Evolutionary conservation across 2,797 vertebrate genomes (phyloP), one percentile per base, ranked within the genome.

Genomic region (Smutsia gigantea): DNA sequence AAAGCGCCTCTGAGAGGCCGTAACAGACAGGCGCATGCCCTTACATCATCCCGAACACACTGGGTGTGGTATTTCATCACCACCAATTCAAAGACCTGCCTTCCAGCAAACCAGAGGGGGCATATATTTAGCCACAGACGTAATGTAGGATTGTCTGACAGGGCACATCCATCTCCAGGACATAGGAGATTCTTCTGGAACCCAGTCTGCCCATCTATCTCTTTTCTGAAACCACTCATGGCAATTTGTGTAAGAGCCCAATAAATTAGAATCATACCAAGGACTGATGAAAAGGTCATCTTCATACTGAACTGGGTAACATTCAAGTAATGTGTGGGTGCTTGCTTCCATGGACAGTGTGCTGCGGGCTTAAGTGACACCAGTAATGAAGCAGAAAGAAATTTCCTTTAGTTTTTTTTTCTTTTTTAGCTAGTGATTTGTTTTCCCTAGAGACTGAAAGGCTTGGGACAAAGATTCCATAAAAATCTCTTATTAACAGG

Each of bases 301-400:
- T 19, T 72, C 63, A 29, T 49, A 19, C 42, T 3, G 21, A 78
- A 25, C 27, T 51, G 29, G 9, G 27, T 74, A 31, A 37, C 5
- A 29, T 71, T 18, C 5, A 61, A n/a, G 37, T 78, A 1, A 0
- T 2, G 7, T 4, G 0, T 14, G 42, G 34, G 5, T 12, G 0
- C 1, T 23, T 27, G 27, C 53, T 61, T 57, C 84, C 55, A 34
- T 10, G 25, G 8, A 23, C 27, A 5, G 49, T 2, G 1, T 4
- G 2, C 74, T 49, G 0, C 2, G 29, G 13, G 29, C n/a, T 77
- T 71, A 15, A 12, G 4, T 53, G 90, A 18, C 37, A 53, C 78
- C 91, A 46, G 0, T 68, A 82, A 31, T 46, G 85, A 29, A 84
- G 6, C 0, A 1, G 64, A 15, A 85, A 85, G n/a, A 61, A 94